These are phyloP conservation scores for Crenuchus spilurus DNA, from an alignment of 2,797 vertebrate species.

Conservation along the genomic window DNA sequence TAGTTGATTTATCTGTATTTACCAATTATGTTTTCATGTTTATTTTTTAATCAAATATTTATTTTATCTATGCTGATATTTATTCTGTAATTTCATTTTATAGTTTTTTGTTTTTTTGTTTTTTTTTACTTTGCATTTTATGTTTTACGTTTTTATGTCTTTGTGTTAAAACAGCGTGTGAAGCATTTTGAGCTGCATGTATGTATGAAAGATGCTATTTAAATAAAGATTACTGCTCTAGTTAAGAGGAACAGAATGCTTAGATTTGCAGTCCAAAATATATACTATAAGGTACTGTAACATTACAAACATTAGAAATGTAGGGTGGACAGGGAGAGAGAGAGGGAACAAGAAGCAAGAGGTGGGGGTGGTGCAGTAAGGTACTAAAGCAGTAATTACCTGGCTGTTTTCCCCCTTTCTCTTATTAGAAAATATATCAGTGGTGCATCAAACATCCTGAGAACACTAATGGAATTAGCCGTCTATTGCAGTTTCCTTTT, in stretches of 20 bases:
- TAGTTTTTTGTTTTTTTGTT: no score
- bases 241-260: constrained; percentile 62
- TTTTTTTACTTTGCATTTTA: no score
- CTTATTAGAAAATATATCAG: constrained; percentile 62
- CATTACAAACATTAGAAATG: constrained; percentile 28
- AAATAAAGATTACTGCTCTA: no score
- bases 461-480: constrained; percentile 60
- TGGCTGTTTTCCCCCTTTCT: constrained; percentile 58
- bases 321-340: neutral
- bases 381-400: constrained; percentile 60
- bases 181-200: no score
- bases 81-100: no score
- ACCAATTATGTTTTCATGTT: no score
- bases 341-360: neutral
- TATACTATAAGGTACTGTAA: constrained; percentile 30
- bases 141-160: no score
- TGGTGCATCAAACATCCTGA: constrained; percentile 55
- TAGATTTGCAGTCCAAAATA: constrained; percentile 53
- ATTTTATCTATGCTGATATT: no score
- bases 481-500: constrained; percentile 41
- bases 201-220: no score
- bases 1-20: no score
- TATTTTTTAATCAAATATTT: no score
- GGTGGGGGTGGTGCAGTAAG: constrained; percentile 31
- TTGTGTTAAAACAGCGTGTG: no score